Evolutionary conservation across 92 coral and sea anemone genomes (phyloP).

Genomic region (Phenganax stokvisi): DNA sequence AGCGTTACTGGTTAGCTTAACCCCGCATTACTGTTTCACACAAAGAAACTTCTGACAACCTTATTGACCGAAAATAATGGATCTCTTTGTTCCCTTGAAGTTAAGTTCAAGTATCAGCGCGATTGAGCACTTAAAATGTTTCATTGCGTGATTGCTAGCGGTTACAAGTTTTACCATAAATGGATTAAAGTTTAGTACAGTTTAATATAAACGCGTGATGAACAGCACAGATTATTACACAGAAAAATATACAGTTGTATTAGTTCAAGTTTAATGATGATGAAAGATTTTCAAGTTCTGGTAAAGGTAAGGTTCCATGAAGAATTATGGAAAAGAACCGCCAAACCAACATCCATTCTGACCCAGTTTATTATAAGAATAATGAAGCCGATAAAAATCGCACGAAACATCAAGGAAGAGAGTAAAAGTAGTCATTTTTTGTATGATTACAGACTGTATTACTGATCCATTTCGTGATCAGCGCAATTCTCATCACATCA

Average conservation of each 20-base stretch:
- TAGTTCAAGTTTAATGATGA: constrained; percentile 10
- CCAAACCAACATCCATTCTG: too few species aligned
- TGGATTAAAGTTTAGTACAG: not conserved
- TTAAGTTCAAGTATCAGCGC: not conserved
- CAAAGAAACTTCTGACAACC: not conserved
- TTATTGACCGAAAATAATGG: not conserved
- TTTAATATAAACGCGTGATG: not conserved
- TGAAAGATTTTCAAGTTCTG: not conserved
- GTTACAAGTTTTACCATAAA: not conserved
- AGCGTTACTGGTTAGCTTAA: too few species aligned
- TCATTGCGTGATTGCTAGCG: not conserved
- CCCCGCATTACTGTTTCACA: not conserved
- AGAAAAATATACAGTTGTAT: not conserved
- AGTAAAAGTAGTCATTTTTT: not conserved
- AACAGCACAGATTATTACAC: constrained; percentile 5
- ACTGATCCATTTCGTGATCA: not conserved
- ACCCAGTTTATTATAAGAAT: too few species aligned
- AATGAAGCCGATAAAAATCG: too few species aligned
- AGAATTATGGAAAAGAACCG: too few species aligned
- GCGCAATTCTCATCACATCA: not conserved
- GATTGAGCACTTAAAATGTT: not conserved
- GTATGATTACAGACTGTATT: not conserved
- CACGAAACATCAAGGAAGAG: too few species aligned
- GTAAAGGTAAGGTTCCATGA: not conserved
- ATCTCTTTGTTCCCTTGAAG: not conserved